phyloP scores from a whole-genome alignment of 2,797 vertebrate species.

The Strix occidentalis region DNA sequence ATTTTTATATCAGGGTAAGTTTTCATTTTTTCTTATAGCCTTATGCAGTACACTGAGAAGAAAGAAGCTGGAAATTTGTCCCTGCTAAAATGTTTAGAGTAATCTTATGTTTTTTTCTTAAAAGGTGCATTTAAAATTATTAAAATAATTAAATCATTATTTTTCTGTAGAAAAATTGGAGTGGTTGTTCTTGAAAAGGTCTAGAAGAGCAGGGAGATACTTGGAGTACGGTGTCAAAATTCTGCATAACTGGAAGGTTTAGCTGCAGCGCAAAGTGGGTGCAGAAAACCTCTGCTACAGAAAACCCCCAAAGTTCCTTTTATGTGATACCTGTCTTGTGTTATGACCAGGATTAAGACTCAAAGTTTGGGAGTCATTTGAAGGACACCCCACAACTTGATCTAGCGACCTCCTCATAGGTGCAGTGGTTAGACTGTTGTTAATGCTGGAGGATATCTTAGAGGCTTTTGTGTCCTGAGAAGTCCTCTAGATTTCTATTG shows the following conservation, averaged over 20 bases:
- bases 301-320: not conserved
- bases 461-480: not conserved
- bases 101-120: not conserved
- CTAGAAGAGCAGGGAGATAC: not conserved
- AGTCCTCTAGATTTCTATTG: not conserved
- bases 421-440: not conserved
- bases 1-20: not conserved
- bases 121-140: not conserved
- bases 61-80: not conserved
- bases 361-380: not conserved
- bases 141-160: not conserved
- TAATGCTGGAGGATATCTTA: not conserved
- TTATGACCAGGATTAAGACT: not conserved
- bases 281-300: not conserved
- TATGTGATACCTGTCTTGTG: not conserved
- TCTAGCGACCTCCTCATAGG: not conserved
- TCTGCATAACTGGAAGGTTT: not conserved
- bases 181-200: not conserved
- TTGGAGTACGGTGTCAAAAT: not conserved
- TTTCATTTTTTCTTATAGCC: not conserved
- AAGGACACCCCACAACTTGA: not conserved
- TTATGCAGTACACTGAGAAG: not conserved
- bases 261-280: not conserved
- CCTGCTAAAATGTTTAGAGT: not conserved
- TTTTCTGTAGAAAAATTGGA: not conserved